Conservation (phyloP, 2,113 vertebrate genomes). For the Cynocephalus volans region DNA sequence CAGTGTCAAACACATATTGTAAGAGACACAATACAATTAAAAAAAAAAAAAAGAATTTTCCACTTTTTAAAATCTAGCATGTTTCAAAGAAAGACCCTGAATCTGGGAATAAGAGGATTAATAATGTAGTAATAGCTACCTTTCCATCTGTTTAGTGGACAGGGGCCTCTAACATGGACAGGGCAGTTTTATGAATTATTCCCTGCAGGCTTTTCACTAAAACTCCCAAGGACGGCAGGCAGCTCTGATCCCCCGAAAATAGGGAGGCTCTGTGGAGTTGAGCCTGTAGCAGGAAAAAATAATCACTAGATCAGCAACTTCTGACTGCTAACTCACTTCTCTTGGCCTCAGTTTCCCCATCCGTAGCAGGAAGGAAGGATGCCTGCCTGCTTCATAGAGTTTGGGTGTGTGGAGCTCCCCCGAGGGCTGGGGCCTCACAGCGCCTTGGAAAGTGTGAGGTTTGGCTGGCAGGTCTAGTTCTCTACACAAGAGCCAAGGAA, state of each 20-base stretch:
- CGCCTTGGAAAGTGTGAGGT: not conserved
- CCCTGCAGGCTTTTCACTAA: not conserved
- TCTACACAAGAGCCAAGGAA: not conserved
- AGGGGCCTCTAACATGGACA: not conserved
- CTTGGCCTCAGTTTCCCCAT: not conserved
- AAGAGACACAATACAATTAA: not conserved
- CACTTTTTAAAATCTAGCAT: not conserved
- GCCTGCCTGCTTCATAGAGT: not conserved
- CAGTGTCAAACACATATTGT: rapidly evolving
- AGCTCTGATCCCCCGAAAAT: not conserved
- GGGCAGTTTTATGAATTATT: not conserved
- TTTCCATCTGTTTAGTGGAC: not conserved
- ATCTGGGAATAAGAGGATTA: not conserved
- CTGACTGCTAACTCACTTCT: not conserved
- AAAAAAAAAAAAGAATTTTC: not conserved
- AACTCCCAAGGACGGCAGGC: not conserved
- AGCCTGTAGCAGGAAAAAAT: not conserved
- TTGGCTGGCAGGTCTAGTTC: not conserved
- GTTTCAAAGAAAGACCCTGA: not conserved
- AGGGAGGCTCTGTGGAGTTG: not conserved
- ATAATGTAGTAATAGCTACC: not conserved
- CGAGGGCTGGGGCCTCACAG: rapidly evolving
- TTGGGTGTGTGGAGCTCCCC: not conserved
- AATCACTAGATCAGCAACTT: not conserved
- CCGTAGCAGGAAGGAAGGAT: not conserved